A percentile compares a stretch with the other conserved stretches of the same genome.
Evolutionary conservation across 2,797 vertebrate species (phyloP).

Genomic region (Staurois parvus): DNA sequence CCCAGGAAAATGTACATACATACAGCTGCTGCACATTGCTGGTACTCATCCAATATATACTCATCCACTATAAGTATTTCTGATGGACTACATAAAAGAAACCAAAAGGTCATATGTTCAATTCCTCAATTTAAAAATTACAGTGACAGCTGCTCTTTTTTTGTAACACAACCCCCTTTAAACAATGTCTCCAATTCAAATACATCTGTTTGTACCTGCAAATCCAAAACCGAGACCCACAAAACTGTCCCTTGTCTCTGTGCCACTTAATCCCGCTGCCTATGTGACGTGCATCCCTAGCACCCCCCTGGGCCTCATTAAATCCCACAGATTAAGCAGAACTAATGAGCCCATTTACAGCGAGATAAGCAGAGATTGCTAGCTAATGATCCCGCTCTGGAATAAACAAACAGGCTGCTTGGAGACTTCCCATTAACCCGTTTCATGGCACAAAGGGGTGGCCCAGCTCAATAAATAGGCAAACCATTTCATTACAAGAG

Average conservation of each 20-base stretch:
- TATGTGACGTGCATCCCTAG: constrained; percentile 11
- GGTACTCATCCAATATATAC: too few species aligned
- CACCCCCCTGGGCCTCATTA: constrained; percentile 55
- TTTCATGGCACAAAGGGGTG: neutral
- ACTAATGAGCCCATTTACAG: constrained; percentile 59
- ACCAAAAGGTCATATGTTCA: too few species aligned
- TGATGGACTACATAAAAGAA: too few species aligned
- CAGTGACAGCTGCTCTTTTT: too few species aligned
- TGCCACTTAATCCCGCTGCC: constrained; percentile 20
- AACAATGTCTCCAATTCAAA: neutral
- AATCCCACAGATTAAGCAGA: constrained; percentile 59
- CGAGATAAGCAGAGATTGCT: constrained; percentile 44
- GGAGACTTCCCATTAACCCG: constrained; percentile 34
- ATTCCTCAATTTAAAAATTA: too few species aligned
- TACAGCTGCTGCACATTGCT: too few species aligned
- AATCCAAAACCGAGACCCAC: neutral
- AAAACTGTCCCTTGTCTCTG: neutral
- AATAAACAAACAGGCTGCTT: constrained; percentile 36
- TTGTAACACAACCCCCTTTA: neutral
- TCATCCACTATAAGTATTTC: too few species aligned
- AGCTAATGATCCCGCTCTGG: constrained; percentile 43
- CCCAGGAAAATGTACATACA: too few species aligned
- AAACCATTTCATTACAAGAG: neutral
- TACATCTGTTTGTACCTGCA: neutral
- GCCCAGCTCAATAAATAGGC: neutral